Evolutionary conservation across 2,797 vertebrate species (phyloP), one percentile per base, ranked within the genome.

Genomic region (Pteronotus mesoamericanus): DNA sequence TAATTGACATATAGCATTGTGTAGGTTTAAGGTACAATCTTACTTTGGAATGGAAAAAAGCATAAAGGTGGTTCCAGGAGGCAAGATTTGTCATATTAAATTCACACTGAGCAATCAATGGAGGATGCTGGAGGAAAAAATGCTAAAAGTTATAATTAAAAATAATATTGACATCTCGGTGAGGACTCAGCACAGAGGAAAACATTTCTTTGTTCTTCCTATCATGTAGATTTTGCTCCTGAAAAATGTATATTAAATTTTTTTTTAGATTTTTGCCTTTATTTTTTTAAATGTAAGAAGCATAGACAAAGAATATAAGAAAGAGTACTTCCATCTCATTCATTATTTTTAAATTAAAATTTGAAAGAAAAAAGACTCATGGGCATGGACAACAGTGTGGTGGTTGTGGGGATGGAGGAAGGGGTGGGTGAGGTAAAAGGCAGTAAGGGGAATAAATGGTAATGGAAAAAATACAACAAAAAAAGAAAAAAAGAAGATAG

Each of bases 181-280:
- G 34, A 94, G 74, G 34, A 87, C 80, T 86, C 64, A 61, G 51
- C 46, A 39, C 19, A 51, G 34, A 94, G 37, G 19, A 79, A 97
- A 96, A 94, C 12, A 91, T 74, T 69, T 86, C 86, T 94, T 94
- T 93, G 19, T 95, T 95, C 68, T 82, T 75, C 6, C 71, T 66
- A 79, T 16, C 59, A 22, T 26, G 26, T 22, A 90, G n/a, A 84
- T 92, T 95, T 85, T 44, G 18, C 26, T 95, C 10, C 37, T 91
- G 44, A 95, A 85, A 69, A 75, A 83, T 69, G 6, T 5, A 69
- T 92, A 55, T 57, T 95, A 84, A 92, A 75, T 51, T 78, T 61
- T 77, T 77, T 91, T 91, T 94, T 79, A 95, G 19, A 66, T 80
- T 84, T 92, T 87, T 82, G 7, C 4, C 11, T 96, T 89, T 92